Percentiles rank a stretch among this genome's conserved stretches.
phyloP scores from a whole-genome alignment of 2,888 invertebrate species.

The Lochmaea capreae region DNA sequence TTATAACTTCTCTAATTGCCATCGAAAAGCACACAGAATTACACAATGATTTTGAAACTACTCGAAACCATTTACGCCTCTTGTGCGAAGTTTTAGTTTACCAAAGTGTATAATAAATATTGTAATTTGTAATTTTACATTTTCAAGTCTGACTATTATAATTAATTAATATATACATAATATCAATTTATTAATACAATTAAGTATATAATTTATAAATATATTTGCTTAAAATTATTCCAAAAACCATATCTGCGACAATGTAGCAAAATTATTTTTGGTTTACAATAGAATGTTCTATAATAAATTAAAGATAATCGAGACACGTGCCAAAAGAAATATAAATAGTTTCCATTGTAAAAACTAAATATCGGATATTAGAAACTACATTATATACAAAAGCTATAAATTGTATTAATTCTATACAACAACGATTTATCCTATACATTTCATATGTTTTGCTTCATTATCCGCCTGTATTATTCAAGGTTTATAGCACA shows the following conservation, averaged over 20 bases:
- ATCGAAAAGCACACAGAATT: background rate
- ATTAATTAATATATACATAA: slow-evolving; percentile 4
- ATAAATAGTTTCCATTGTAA: too few species aligned
- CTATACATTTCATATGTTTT: too few species aligned
- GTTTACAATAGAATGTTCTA: background rate
- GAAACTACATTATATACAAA: too few species aligned
- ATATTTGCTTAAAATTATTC: slow-evolving; percentile 6
- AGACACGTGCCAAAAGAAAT: background rate
- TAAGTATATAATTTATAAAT: background rate
- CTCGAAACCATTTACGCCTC: background rate
- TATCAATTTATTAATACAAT: slow-evolving; percentile 14
- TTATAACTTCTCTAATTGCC: too few species aligned
- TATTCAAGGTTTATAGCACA: too few species aligned
- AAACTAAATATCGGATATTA: too few species aligned
- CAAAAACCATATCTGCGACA: background rate
- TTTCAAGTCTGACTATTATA: slow-evolving; percentile 21
- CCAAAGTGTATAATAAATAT: slow-evolving; percentile 20
- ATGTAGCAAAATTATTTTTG: background rate
- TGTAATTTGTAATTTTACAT: slow-evolving; percentile 18
- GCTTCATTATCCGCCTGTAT: too few species aligned
- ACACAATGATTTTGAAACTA: background rate
- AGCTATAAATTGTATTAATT: too few species aligned
- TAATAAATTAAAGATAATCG: background rate
- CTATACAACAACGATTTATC: too few species aligned
- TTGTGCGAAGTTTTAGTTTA: slow-evolving; percentile 11